Conservation (phyloP, 2,797 vertebrate genomes). For the Pteropus rufus region DNA sequence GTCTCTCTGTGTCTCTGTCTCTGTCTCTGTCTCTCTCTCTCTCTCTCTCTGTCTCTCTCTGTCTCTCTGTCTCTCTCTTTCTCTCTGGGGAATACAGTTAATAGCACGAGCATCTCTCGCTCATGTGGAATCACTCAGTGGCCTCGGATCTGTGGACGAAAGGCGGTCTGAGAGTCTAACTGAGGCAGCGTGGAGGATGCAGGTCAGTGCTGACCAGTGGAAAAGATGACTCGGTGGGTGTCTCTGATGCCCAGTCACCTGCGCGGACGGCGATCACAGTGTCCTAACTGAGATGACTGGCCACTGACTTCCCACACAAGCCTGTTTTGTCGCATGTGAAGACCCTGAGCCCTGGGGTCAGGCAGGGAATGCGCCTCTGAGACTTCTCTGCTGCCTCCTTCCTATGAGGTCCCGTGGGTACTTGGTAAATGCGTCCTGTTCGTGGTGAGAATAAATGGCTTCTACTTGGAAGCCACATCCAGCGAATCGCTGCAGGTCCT, state of each 20-base stretch:
- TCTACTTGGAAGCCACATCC: not conserved
- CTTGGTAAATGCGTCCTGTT: not conserved
- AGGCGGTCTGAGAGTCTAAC: not conserved
- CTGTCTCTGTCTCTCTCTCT: not conserved
- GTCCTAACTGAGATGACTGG: not conserved
- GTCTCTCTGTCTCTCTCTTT: not conserved
- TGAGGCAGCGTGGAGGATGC: not conserved
- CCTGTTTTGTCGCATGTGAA: not conserved
- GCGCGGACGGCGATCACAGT: fast-evolving
- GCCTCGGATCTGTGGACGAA: not conserved
- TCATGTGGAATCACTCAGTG: not conserved
- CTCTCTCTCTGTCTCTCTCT: too few species aligned
- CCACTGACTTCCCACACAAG: not conserved
- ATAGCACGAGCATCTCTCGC: not conserved
- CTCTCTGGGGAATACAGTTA: not conserved
- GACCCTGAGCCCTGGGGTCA: not conserved
- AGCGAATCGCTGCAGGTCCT: not conserved
- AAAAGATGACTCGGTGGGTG: not conserved
- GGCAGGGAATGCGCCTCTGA: not conserved
- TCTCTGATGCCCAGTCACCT: not conserved
- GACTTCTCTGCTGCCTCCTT: not conserved
- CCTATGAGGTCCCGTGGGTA: fast-evolving
- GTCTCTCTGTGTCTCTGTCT: not conserved
- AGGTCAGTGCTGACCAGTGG: not conserved
- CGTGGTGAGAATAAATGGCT: not conserved